phyloP scores from a whole-genome alignment of 2,888 invertebrate genomes.

The Cephus rjabovi region DNA sequence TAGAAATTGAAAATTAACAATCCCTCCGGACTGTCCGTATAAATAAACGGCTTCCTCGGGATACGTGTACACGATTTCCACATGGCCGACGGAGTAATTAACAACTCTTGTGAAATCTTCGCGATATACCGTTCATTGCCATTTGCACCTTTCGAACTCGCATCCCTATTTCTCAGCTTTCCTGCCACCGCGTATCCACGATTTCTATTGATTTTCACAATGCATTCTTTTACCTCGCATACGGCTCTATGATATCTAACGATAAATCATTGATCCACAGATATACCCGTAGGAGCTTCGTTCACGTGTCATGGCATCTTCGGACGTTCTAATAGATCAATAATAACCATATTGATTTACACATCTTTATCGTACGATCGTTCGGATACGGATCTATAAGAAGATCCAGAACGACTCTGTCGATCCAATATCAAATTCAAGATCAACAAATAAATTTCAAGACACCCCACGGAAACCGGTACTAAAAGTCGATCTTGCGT shows the following conservation, averaged over 20 bases:
- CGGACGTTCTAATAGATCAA: background rate
- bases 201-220: background rate
- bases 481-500: background rate
- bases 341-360: background rate
- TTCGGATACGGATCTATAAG: background rate
- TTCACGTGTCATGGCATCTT: background rate
- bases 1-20: conserved; percentile 45
- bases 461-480: background rate
- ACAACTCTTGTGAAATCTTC: conserved; percentile 8
- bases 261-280: background rate
- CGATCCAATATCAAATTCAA: background rate
- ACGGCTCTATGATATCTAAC: background rate
- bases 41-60: conserved; percentile 18
- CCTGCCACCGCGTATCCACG: background rate
- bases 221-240: background rate
- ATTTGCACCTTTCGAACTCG: background rate
- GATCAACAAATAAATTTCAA: background rate
- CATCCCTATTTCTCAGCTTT: background rate
- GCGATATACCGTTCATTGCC: background rate
- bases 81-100: conserved; percentile 6
- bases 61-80: conserved; percentile 3
- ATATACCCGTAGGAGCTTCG: background rate
- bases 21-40: background rate
- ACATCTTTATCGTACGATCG: background rate
- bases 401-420: background rate